A percentile compares a stretch with the other conserved stretches of the same genome.
These are phyloP conservation scores for Catamblyrhynchus diadema DNA, from an alignment of 2,797 vertebrate species.

Conservation along the genomic window DNA sequence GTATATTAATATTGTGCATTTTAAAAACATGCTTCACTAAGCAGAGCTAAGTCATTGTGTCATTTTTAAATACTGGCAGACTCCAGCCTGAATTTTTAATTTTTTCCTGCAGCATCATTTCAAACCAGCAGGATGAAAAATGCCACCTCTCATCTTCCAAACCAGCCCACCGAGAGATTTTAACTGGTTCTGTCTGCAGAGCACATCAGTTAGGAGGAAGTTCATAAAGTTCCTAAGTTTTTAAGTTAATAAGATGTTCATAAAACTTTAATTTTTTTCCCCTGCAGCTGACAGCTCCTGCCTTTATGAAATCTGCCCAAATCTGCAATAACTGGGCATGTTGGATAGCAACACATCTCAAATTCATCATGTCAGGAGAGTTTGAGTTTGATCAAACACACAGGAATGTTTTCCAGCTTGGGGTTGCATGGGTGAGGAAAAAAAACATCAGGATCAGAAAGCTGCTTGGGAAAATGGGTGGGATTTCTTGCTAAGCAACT, in stretches of 20 bases:
- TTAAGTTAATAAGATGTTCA: background rate
- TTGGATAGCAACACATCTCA: background rate
- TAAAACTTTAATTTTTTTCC: background rate
- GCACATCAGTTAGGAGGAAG: background rate
- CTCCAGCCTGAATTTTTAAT: background rate
- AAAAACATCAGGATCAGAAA: background rate
- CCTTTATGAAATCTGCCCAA: background rate
- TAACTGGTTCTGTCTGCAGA: background rate
- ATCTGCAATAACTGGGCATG: background rate
- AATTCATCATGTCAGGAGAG: background rate
- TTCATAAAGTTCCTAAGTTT: background rate
- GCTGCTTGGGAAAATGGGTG: background rate
- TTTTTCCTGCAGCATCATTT: background rate
- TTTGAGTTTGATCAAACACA: background rate
- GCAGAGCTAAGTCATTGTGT: background rate
- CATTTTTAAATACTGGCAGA: constrained; percentile 3
- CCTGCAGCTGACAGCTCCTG: background rate
- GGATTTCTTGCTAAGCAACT: background rate
- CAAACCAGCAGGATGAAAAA: background rate
- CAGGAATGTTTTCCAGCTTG: background rate
- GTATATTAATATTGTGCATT: background rate
- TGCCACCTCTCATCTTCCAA: background rate
- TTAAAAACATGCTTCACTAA: background rate
- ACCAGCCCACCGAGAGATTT: background rate
- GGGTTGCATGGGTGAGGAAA: background rate